Evolutionary conservation across 2,797 vertebrate species (phyloP), one percentile per base, ranked within the genome.

Genomic region (Necrosyrtes monachus): DNA sequence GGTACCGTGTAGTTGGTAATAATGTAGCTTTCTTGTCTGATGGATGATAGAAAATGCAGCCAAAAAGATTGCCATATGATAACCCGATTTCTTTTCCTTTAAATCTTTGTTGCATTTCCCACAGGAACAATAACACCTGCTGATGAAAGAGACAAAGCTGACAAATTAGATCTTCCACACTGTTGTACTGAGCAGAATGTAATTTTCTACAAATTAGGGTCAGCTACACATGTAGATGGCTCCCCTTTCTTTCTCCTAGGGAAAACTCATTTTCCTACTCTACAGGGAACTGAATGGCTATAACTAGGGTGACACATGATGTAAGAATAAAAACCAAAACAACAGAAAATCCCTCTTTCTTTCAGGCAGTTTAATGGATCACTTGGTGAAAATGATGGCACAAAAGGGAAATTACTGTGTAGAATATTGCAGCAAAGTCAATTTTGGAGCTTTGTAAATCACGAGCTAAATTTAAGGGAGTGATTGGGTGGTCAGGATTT

Each of bases 131-230:
- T 95, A 97, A 39, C 67, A 95, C 80, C 70, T 92, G 78, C 79
- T 95, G 92, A 90, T 95, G 76, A 95, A 94, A 92, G 37, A 84
- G 60, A 70, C 79, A 70, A 90, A 87, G 50, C 60, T 57, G 13
- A 69, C 82, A 63, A 94, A 92, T 94, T n/a, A 78, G 72, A 73
- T 93, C 80, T 62, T 33, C 73, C 33, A 41, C 35, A 41, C 63
- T 74, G 57, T 56, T 94, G 67, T 94, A 84, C n/a, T 74, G 45
- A 94, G 79, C 56, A 76, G 73, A 95, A 93, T 86, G 83, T 72
- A 91, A 95, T 96, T 97, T 96, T 85, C 86, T 85, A 76, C 86
- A 90, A 92, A 95, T 96, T 81, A 94, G 86, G 92, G 79, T 92
- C 85, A 89, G 56, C 74, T 65, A 74, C 39, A 22, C 16, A 41